Percentiles rank a stretch among this genome's conserved stretches.
Conservation (phyloP, 2,797 vertebrate species). For the Pantherophis alleghaniensis region DNA sequence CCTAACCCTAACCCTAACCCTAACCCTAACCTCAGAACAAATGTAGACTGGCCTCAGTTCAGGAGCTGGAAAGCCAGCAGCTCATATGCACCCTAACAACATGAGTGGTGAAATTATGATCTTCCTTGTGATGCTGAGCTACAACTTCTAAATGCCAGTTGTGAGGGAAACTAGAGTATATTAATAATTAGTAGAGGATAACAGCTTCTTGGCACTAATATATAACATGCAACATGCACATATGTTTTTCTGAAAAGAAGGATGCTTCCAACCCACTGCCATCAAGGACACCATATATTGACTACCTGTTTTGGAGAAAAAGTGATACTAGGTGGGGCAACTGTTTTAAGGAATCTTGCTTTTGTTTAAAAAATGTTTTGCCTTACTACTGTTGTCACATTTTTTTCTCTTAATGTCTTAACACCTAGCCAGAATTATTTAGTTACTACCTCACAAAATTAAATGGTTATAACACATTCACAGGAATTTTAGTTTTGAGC, state of each 20-base stretch:
- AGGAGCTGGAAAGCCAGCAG: not conserved
- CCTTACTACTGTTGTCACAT: constrained; percentile 69
- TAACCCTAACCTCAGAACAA: not conserved
- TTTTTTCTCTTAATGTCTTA: constrained; percentile 70
- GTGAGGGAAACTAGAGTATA: not conserved
- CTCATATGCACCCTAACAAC: not conserved
- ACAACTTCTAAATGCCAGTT: not conserved
- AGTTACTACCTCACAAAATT: constrained; percentile 83
- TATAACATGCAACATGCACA: not conserved
- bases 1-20: too few relatives aligned
- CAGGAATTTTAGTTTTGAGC: constrained; percentile 69
- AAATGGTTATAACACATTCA: constrained; percentile 72
- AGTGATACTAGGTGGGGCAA: not conserved
- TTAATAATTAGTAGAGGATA: not conserved
- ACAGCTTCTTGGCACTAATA: not conserved
- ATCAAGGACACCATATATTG: not conserved
- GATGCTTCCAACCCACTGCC: constrained; percentile 3
- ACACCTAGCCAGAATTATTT: constrained; percentile 80
- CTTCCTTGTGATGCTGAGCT: not conserved
- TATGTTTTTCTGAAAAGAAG: not conserved
- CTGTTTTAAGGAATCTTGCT: not conserved
- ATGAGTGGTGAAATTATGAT: not conserved
- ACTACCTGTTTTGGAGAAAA: not conserved
- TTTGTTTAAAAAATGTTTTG: constrained; percentile 43
- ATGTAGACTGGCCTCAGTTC: not conserved